Evolutionary conservation across 2,797 vertebrate genomes (phyloP).

Genomic region (Arctocebus calabarensis): DNA sequence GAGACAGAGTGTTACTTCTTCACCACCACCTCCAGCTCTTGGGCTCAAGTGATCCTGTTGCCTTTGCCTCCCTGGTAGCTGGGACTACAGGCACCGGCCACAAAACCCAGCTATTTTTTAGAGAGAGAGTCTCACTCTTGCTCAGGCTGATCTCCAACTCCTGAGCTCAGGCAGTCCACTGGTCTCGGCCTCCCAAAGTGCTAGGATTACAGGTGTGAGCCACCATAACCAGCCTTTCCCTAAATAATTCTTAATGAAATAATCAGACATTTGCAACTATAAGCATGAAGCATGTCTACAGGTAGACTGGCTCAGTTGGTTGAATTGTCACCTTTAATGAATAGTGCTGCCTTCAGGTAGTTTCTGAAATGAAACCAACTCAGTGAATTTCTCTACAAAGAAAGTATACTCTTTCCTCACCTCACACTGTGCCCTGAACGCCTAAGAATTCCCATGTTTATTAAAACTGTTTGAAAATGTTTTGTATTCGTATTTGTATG

Average conservation of each 20-base stretch:
- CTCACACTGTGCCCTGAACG: background rate
- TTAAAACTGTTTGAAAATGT: background rate
- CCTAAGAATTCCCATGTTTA: background rate
- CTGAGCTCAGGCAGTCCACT: too few relatives aligned
- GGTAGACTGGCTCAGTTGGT: background rate
- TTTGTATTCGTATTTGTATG: background rate
- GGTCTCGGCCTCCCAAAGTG: too few relatives aligned
- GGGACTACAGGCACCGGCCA: too few relatives aligned
- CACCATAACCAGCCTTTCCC: too few relatives aligned
- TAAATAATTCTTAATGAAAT: background rate
- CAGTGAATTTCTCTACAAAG: slow-evolving; percentile 12
- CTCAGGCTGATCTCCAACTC: too few relatives aligned
- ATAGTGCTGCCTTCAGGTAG: background rate
- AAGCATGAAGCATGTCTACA: background rate
- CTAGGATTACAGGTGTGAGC: too few relatives aligned
- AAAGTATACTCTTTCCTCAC: background rate
- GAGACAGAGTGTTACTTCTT: too few relatives aligned
- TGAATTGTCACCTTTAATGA: background rate
- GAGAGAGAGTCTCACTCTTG: too few relatives aligned
- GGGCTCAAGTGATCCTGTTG: too few relatives aligned
- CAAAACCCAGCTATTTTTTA: too few relatives aligned
- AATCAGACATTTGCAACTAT: background rate
- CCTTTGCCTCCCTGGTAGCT: too few relatives aligned
- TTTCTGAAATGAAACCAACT: slow-evolving; percentile 17
- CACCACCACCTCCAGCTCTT: too few relatives aligned